Base-by-base conservation (phyloP, 2,113 vertebrate genomes). In the Gavialis gangeticus region DNA sequence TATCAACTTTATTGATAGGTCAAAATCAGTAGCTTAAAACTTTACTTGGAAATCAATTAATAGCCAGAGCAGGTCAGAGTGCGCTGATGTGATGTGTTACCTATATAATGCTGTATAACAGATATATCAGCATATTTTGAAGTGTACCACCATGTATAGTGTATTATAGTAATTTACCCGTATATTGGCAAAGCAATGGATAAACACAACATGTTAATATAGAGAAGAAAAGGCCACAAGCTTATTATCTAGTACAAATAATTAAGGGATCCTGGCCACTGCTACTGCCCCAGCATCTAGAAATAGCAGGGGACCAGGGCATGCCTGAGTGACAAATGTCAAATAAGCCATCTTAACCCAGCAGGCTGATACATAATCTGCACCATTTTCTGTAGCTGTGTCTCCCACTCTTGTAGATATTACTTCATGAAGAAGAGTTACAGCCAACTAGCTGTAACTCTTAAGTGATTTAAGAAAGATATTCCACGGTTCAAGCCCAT, bases 381-480 rank as follows among this genome's bases (percentile, higher is more conserved):
- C 1, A 1, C 30, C 34, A n/a, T 67, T 93, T 95, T 87, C 90
- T 92, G 86, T 78, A 86, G 67, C 79, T 91, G 90, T 24, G 75
- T 62, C 89, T 66, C 75, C 81, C 62, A 3, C 10, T 27, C 46
- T 63, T 60, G 57, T 12, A 90, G 84, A 77, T 90, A 83, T 55
- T 27, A 80, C 90, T 56, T 21, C 0, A 0, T 86, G 58, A 85
- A 88, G 84, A 79, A 66, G 30, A 73, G 64, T 25, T 84, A 79
- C 91, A 96, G 85, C 62, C 46, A 89, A 46, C 2, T 66, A 66
- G 14, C 63, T 16, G 27, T 28, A 66, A 15, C 46, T 46, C 46
- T 9, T 46, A 46, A 46, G 46, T 46, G 46, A 46, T 9, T 46
- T 46, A 46, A 9, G 46, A 46, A 46, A 46, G 8, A 46, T 9